A percentile compares a stretch with the other conserved stretches of the same genome.
phyloP scores from a whole-genome alignment of 2,113 vertebrate genomes.

The Sula dactylatra region DNA sequence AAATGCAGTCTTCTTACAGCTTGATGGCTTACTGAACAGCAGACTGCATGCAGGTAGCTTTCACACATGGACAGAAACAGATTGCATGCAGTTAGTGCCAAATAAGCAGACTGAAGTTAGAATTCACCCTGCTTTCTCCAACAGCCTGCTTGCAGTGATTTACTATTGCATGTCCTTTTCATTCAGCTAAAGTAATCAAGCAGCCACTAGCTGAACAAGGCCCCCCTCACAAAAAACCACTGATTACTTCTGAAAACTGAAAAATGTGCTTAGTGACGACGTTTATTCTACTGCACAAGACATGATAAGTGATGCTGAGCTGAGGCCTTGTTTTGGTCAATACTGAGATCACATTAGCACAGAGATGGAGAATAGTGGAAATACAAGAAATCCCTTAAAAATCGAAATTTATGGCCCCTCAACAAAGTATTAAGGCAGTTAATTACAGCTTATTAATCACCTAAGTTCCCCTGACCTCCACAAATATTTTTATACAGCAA shows the following conservation, averaged over 20 bases:
- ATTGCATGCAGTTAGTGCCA: conserved; percentile 44
- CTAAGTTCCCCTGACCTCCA: not conserved
- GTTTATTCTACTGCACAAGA: not conserved
- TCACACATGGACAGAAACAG: conserved; percentile 9
- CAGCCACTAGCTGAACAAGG: not conserved
- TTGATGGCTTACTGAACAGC: not conserved
- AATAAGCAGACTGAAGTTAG: conserved; percentile 2
- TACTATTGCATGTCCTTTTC: not conserved
- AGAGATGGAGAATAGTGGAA: not conserved
- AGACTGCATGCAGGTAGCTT: conserved; percentile 43
- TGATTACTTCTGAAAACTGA: conserved; percentile 57
- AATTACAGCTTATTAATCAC: not conserved
- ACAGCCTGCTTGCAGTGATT: not conserved
- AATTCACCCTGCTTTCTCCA: not conserved
- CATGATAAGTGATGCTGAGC: not conserved
- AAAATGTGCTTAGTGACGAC: not conserved
- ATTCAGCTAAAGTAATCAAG: conserved; percentile 29
- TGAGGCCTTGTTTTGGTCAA: conserved; percentile 31
- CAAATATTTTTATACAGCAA: not conserved
- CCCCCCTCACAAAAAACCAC: not conserved
- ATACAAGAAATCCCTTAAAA: not conserved
- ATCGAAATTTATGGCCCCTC: not conserved
- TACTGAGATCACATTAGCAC: not conserved
- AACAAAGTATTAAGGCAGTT: not conserved
- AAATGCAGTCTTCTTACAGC: not conserved